A percentile compares a stretch with the other conserved stretches of the same genome.
phyloP scores from a whole-genome alignment of 2,113 vertebrate genomes.

The Chloropsis cyanopogon region DNA sequence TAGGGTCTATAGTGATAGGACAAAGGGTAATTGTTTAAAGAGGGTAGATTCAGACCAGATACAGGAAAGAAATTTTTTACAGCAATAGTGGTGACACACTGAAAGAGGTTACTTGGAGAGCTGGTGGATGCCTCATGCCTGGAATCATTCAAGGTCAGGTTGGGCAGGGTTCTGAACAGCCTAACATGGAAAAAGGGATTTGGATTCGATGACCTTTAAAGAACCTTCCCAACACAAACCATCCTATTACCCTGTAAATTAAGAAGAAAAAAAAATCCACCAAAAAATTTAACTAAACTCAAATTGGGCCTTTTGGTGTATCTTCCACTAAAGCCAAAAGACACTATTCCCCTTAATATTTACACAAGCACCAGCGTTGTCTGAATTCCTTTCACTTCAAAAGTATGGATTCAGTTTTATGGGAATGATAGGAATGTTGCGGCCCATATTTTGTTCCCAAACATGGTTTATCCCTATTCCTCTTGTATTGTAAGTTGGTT shows the following conservation, averaged over 20 bases:
- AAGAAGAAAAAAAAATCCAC: background rate
- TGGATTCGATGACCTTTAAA: background rate
- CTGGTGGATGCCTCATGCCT: background rate
- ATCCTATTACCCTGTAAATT: background rate
- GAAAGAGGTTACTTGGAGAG: background rate
- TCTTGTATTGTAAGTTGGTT: no score
- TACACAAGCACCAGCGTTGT: background rate
- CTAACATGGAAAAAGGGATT: background rate
- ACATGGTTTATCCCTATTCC: no score
- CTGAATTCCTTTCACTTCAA: background rate
- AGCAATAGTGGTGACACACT: background rate
- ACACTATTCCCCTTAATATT: background rate
- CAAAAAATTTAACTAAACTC: background rate
- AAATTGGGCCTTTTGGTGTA: background rate
- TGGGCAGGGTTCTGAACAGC: background rate
- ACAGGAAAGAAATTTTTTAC: background rate
- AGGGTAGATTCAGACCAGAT: background rate
- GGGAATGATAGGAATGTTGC: background rate
- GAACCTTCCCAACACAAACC: background rate
- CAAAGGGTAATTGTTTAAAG: background rate
- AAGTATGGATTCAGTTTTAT: background rate
- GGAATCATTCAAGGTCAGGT: background rate
- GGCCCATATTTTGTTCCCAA: no score
- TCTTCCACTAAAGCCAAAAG: background rate
- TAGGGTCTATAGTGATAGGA: background rate